Evolutionary conservation across 2,113 vertebrate species (phyloP), one percentile per base, ranked within the genome.

Genomic region (Phylloscopus whistleri): DNA sequence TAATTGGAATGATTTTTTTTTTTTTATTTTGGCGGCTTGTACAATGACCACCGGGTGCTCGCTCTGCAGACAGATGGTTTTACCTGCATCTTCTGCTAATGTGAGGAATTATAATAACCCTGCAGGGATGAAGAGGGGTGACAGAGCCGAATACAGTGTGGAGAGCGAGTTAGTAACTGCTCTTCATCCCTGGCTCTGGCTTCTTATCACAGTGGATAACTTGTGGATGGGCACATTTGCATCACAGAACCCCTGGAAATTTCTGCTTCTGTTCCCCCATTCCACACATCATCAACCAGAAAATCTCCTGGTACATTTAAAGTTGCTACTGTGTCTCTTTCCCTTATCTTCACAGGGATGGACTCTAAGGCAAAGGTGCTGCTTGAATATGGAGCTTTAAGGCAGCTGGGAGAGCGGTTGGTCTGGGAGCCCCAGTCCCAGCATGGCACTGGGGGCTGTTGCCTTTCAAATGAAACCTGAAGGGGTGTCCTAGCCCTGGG

Each of bases 1-100:
- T 95, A 96, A 96, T 94, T 89, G 94, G 78, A 46, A 52, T 90
- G 72, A 35, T 69, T 62, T 89, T 72, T 60, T 59, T 59, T 77
- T 60, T 78, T 78, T 87, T 43, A 5, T 89, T 91, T 55, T 84
- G 27, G 49, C 0, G 12, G 74, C 55, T 87, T 88, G 19, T 67
- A 73, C 1, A 1, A 30, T 91, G 95, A 67, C 64, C 10, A 5
- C 66, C 2, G 5, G 22, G 81, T 84, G 76, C 59, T 96, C 0
- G 2, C 33, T 94, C 48, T 23, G 12, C 66, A 84, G 87, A 76
- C 15, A 37, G 82, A 84, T 41, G 52, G 51, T 77, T 84, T 87
- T 88, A 87, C 93, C 87, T 96, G 74, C 64, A 35, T 94, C 49
- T 82, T 72, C 84, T 91, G 72, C 84, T 92, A 92, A 84, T 72